Conservation (phyloP, 2,797 vertebrate species). For the Halcyon chelicuti region DNA sequence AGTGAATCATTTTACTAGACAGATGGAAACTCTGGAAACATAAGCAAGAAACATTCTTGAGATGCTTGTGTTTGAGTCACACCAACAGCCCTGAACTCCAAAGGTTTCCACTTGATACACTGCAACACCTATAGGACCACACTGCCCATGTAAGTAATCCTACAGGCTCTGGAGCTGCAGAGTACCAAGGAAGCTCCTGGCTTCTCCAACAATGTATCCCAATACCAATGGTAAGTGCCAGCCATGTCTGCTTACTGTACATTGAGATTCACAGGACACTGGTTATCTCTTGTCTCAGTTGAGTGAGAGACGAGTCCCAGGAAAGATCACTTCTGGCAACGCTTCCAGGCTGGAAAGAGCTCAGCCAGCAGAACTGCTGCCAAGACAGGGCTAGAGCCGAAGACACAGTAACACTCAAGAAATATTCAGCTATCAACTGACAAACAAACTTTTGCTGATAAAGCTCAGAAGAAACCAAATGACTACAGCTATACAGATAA, state of each 20-base stretch:
- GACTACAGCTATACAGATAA: not conserved
- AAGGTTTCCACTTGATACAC: not conserved
- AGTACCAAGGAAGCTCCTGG: not conserved
- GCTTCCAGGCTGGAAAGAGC: not conserved
- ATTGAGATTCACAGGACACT: not conserved
- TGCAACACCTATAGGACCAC: not conserved
- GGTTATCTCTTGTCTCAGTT: not conserved
- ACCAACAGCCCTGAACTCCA: not conserved
- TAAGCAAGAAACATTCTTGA: not conserved
- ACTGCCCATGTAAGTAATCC: not conserved
- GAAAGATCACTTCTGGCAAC: not conserved
- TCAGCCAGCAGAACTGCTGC: not conserved
- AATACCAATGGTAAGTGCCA: not conserved
- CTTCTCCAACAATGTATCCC: not conserved
- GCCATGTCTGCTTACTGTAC: not conserved
- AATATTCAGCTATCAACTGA: not conserved
- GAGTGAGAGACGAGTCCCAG: not conserved
- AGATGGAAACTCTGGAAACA: too few relatives aligned
- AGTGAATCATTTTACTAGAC: not conserved
- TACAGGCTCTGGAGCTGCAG: not conserved
- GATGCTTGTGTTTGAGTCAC: not conserved
- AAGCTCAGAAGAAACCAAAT: not conserved
- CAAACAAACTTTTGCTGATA: not conserved
- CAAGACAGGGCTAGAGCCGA: rapidly evolving
- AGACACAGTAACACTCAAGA: not conserved